These are phyloP conservation scores for Potamarius usumacintae DNA, from an alignment of 2,113 vertebrate genomes.

Conservation along the genomic window DNA sequence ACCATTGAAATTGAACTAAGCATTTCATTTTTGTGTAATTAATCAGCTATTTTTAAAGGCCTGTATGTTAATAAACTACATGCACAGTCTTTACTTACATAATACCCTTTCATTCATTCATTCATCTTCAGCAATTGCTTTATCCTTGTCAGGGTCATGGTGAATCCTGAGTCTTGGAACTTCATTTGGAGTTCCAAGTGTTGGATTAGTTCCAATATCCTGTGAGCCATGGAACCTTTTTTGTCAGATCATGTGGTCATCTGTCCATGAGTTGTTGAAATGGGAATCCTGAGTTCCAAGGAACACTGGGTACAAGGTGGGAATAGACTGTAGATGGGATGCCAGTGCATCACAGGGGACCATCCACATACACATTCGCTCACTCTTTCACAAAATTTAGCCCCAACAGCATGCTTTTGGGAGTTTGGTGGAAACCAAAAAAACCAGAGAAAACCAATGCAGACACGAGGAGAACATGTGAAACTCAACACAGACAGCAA, in stretches of 20 bases:
- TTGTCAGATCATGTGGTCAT: background rate
- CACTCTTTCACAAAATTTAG: background rate
- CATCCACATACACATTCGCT: background rate
- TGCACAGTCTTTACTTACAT: background rate
- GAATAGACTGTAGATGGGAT: background rate
- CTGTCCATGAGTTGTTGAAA: background rate
- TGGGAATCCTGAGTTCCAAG: background rate
- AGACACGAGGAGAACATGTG: background rate
- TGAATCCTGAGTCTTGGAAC: no score
- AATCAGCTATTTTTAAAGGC: background rate
- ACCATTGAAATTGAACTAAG: background rate
- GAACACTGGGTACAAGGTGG: background rate
- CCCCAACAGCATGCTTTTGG: background rate
- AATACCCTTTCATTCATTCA: background rate
- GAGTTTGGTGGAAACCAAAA: background rate
- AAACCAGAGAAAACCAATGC: background rate
- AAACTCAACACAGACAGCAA: background rate
- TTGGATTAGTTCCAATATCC: background rate
- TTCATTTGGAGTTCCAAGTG: background rate
- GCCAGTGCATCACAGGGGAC: background rate
- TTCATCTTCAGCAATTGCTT: background rate
- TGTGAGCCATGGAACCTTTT: background rate
- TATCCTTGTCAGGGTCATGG: background rate
- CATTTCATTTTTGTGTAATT: background rate
- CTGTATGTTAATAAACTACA: background rate